Evolutionary conservation across 2,888 invertebrate genomes (phyloP).

Genomic region (Eledona agricola): DNA sequence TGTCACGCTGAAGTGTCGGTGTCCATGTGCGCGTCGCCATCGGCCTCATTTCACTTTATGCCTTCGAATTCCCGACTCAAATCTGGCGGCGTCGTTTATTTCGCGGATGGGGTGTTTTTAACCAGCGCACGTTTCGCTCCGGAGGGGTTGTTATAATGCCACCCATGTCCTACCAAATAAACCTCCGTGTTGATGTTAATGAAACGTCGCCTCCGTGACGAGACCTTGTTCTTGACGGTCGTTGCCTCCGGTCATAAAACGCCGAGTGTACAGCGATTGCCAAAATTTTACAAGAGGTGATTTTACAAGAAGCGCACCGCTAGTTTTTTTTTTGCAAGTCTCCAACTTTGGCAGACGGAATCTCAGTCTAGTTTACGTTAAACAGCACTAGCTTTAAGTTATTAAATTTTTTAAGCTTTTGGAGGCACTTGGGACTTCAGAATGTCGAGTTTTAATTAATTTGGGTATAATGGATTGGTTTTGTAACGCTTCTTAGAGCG

Average conservation of each 20-base stretch:
- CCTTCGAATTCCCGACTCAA: slow-evolving; percentile 33
- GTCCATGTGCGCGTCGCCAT: slow-evolving; percentile 29
- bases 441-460: no score
- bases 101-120: slow-evolving; percentile 33
- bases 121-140: slow-evolving; percentile 29
- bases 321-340: slow-evolving; percentile 4
- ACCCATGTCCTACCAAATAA: slow-evolving; percentile 23
- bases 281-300: slow-evolving; percentile 10
- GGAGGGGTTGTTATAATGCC: slow-evolving; percentile 15
- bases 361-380: no score
- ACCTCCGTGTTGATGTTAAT: slow-evolving; percentile 29
- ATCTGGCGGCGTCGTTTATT: slow-evolving; percentile 26
- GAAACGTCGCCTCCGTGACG: slow-evolving; percentile 19
- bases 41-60: slow-evolving; percentile 34
- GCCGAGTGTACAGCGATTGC: slow-evolving; percentile 10
- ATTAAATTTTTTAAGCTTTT: no score
- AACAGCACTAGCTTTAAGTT: no score
- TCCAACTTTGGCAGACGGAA: no score
- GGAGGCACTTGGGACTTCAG: no score
- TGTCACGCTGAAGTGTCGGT: slow-evolving; percentile 22
- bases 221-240: slow-evolving; percentile 10
- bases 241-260: slow-evolving; percentile 10
- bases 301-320: slow-evolving; percentile 1
- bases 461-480: no score
- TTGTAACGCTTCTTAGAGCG: no score